Conservation (phyloP, 2,113 vertebrate genomes). For the Ploceus nigricollis region DNA sequence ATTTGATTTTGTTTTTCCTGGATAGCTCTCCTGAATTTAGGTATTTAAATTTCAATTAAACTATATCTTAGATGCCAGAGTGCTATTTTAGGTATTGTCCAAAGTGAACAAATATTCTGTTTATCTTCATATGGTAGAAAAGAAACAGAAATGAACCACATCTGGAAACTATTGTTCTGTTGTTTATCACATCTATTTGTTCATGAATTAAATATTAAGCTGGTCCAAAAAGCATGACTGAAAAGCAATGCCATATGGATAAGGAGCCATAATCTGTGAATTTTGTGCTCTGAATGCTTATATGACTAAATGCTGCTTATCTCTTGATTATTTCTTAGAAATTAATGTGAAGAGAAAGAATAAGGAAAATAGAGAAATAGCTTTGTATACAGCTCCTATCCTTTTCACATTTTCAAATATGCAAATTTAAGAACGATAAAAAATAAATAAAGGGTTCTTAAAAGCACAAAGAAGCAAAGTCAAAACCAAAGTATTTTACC, state of each 20-base stretch:
- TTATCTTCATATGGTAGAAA: background rate
- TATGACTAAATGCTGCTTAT: background rate
- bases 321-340: constrained; percentile 3
- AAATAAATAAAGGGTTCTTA: background rate
- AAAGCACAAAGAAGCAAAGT: background rate
- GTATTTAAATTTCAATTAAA: background rate
- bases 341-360: background rate
- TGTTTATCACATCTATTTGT: constrained; percentile 51
- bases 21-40: background rate
- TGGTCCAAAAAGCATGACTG: background rate
- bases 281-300: background rate
- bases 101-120: background rate
- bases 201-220: constrained; percentile 19
- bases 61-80: background rate
- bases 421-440: background rate
- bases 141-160: background rate
- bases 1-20: background rate
- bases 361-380: background rate
- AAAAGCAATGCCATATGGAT: background rate
- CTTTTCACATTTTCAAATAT: background rate
- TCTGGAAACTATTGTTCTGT: constrained; percentile 27
- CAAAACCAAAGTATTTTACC: background rate
- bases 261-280: background rate
- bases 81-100: background rate
- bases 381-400: background rate